phyloP scores from a whole-genome alignment of 2,888 invertebrate species.

The Drosophila parthenogenetica region DNA sequence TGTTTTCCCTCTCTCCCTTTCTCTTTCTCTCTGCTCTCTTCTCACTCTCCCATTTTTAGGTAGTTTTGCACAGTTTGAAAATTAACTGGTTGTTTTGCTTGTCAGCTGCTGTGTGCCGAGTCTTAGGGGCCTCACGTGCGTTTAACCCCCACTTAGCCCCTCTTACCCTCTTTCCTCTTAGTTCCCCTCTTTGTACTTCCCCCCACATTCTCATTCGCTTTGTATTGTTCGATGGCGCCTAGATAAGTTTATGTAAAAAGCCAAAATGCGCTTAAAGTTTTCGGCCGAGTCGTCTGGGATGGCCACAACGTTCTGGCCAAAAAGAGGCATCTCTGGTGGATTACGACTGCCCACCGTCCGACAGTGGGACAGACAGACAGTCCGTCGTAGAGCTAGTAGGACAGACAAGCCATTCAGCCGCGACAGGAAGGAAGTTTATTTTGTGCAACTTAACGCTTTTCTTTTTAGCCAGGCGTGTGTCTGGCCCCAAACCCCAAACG shows the following conservation, averaged over 20 bases:
- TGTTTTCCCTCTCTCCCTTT: not conserved
- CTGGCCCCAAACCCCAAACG: constrained; percentile 49
- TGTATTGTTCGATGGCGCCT: constrained; percentile 72
- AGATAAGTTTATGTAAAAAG: constrained; percentile 63
- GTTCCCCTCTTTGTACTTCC: not conserved
- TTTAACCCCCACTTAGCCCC: not conserved
- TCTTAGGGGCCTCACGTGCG: constrained; percentile 26
- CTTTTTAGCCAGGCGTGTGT: constrained; percentile 43
- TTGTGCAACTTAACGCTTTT: constrained; percentile 77
- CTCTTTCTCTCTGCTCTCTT: too few relatives aligned
- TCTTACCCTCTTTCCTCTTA: not conserved
- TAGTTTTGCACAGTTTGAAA: constrained; percentile 71
- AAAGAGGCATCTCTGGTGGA: constrained; percentile 44
- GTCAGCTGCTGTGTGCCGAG: constrained; percentile 45
- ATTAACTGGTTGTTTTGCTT: constrained; percentile 74
- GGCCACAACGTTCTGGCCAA: constrained; percentile 42
- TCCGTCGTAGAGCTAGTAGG: constrained; percentile 17
- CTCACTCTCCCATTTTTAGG: constrained; percentile 45
- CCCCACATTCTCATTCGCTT: constrained; percentile 21
- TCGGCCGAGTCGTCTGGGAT: constrained; percentile 48
- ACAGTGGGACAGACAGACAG: constrained; percentile 11
- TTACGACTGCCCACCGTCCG: constrained; percentile 33
- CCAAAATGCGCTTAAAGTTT: constrained; percentile 69
- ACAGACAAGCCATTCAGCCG: constrained; percentile 33
- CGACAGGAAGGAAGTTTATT: constrained; percentile 74